Percentiles rank a stretch among this genome's conserved stretches.
phyloP scores from a whole-genome alignment of 37 sponge, comb jelly and placozoan species.

The Axinella damicornis region DNA sequence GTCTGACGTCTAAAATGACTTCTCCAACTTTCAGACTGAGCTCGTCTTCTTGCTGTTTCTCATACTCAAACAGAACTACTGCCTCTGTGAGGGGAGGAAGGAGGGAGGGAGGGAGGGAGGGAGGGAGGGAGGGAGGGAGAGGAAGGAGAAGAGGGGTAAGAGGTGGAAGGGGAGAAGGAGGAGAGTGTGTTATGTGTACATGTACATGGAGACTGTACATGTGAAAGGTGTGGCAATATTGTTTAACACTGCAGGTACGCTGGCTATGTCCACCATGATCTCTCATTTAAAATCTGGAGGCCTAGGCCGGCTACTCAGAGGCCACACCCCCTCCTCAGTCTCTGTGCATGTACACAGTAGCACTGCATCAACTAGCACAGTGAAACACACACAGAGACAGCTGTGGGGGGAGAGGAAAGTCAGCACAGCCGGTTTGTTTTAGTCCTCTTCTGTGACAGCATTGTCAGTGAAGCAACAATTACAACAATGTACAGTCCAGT shows the following conservation, averaged over 20 bases:
- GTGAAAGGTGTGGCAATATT: background rate
- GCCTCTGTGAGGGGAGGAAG: slow-evolving; percentile 38
- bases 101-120: background rate
- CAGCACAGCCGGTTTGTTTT: too few relatives aligned
- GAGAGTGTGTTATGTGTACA: slow-evolving; percentile 9
- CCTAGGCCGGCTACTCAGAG: too few relatives aligned
- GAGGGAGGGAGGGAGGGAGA: background rate
- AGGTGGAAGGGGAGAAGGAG: background rate
- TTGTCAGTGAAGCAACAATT: too few relatives aligned
- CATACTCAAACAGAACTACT: slow-evolving; percentile 73
- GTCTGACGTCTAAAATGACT: slow-evolving; percentile 55
- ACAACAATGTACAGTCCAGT: too few relatives aligned
- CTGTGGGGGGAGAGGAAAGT: too few relatives aligned
- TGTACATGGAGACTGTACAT: background rate
- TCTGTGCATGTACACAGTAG: too few relatives aligned
- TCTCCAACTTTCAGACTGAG: slow-evolving; percentile 70
- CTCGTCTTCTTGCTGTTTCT: slow-evolving; percentile 75
- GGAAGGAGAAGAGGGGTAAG: background rate
- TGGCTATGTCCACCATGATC: too few relatives aligned
- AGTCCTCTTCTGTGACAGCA: too few relatives aligned
- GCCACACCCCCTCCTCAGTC: too few relatives aligned
- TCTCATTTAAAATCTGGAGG: too few relatives aligned
- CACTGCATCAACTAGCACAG: too few relatives aligned
- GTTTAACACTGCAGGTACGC: background rate
- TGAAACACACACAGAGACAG: too few relatives aligned